phyloP scores from a whole-genome alignment of 2,888 invertebrate species.

The Drosophila affinis region DNA sequence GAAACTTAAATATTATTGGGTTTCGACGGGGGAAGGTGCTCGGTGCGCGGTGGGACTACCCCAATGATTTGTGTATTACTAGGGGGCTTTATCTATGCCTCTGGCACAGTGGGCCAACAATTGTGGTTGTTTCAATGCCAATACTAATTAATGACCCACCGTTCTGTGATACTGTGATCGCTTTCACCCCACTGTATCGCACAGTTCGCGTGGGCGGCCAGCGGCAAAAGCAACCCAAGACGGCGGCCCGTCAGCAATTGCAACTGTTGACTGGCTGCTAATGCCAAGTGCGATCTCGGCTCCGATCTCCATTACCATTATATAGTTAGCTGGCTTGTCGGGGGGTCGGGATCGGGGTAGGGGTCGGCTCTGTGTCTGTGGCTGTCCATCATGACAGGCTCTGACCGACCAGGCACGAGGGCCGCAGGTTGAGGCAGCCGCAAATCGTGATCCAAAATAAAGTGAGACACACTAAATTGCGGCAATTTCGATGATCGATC shows the following conservation, averaged over 20 bases:
- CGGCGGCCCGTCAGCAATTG: neutral
- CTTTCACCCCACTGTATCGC: neutral
- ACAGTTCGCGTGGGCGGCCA: too few relatives aligned
- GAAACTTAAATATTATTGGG: neutral
- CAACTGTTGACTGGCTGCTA: neutral
- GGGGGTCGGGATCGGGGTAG: too few relatives aligned
- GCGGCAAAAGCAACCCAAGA: neutral
- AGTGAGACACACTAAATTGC: neutral
- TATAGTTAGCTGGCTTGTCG: neutral
- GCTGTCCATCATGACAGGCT: too few relatives aligned
- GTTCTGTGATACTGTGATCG: neutral
- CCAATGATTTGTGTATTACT: conserved; percentile 8
- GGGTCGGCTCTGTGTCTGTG: too few relatives aligned
- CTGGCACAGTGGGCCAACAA: neutral
- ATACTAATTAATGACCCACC: too few relatives aligned
- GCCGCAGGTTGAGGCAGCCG: neutral
- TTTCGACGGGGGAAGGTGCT: too few relatives aligned
- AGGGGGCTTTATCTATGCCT: conserved; percentile 1
- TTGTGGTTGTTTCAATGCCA: too few relatives aligned
- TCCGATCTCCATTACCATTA: neutral
- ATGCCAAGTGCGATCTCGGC: neutral
- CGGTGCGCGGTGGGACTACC: conserved; percentile 13
- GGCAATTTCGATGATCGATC: neutral
- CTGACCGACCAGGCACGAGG: too few relatives aligned
- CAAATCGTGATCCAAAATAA: neutral